Conservation (phyloP, 1,140 invertebrate species). For the Schlechtendalia chinensis region DNA sequence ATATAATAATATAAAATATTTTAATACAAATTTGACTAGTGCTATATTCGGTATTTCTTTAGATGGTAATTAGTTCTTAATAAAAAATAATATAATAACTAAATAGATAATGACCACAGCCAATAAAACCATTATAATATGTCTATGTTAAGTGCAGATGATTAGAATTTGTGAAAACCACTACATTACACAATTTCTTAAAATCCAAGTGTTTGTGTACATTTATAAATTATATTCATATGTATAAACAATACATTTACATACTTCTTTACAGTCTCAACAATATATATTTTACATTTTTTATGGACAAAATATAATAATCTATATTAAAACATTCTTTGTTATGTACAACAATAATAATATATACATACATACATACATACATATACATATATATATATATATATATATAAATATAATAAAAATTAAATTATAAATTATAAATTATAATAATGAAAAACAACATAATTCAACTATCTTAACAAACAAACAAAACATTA, state of each 20-base stretch:
- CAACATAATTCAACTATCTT: conserved; percentile 50
- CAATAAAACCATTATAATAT: not conserved
- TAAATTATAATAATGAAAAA: conserved; percentile 41
- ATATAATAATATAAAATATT: not conserved
- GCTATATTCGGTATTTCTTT: too few species aligned
- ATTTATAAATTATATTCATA: conserved; percentile 43
- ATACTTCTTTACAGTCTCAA: conserved; percentile 49
- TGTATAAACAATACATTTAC: conserved; percentile 46
- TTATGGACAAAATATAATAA: conserved; percentile 50
- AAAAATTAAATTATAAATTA: conserved; percentile 38
- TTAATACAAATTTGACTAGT: not conserved
- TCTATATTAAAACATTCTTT: conserved; percentile 48
- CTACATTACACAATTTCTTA: conserved; percentile 1
- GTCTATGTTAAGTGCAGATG: not conserved
- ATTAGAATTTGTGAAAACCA: conserved; percentile 35
- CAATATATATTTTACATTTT: conserved; percentile 47
- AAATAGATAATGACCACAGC: not conserved
- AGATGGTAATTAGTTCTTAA: too few species aligned
- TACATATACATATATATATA: not conserved
- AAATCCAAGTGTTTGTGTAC: conserved; percentile 37
- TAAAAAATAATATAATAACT: too few species aligned
- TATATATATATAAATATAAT: conserved; percentile 30
- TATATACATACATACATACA: conserved; percentile 31
- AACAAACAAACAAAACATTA: conserved; percentile 47
- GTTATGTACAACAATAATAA: conserved; percentile 44